Conservation (phyloP, 2,888 invertebrate species). For the Marasmarcha lunaedactyla region DNA sequence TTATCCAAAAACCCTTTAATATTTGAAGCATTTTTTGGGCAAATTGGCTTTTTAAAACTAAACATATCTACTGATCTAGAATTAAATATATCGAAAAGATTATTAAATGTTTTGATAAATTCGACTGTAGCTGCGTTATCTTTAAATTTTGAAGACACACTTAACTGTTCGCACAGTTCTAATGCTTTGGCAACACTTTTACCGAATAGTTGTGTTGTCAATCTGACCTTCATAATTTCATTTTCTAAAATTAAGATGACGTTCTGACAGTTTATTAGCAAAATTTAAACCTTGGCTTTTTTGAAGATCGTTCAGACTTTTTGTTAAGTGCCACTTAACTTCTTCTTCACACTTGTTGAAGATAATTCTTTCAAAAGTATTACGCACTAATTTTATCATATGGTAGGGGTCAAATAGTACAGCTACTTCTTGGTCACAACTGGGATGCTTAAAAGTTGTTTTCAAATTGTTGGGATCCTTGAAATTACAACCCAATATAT, state of each 20-base stretch:
- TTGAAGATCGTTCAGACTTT: slow-evolving; percentile 12
- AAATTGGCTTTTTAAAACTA: no score
- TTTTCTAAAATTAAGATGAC: slow-evolving; percentile 8
- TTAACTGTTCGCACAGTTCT: not conserved
- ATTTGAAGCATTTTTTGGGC: no score
- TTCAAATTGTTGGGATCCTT: slow-evolving; percentile 11
- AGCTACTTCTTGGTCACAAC: slow-evolving; percentile 11
- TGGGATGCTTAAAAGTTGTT: slow-evolving; percentile 18
- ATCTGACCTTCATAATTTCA: slow-evolving; percentile 14
- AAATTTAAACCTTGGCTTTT: slow-evolving; percentile 14
- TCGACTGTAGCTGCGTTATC: slow-evolving; percentile 6
- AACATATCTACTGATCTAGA: no score
- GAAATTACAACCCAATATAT: slow-evolving; percentile 17
- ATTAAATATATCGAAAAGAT: not conserved
- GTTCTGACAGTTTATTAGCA: slow-evolving; percentile 12
- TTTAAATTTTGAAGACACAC: slow-evolving; percentile 1
- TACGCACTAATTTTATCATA: slow-evolving; percentile 16
- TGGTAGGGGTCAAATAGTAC: slow-evolving; percentile 17
- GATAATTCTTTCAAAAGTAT: slow-evolving; percentile 15
- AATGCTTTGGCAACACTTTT: slow-evolving; percentile 12
- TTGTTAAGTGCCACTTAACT: slow-evolving; percentile 18
- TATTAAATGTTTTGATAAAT: slow-evolving; percentile 8
- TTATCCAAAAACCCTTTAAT: no score
- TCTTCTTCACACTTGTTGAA: slow-evolving; percentile 11
- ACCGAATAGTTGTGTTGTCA: slow-evolving; percentile 10